phyloP scores from a whole-genome alignment of 2,797 vertebrate species.

The Hoplostethus atlanticus region DNA sequence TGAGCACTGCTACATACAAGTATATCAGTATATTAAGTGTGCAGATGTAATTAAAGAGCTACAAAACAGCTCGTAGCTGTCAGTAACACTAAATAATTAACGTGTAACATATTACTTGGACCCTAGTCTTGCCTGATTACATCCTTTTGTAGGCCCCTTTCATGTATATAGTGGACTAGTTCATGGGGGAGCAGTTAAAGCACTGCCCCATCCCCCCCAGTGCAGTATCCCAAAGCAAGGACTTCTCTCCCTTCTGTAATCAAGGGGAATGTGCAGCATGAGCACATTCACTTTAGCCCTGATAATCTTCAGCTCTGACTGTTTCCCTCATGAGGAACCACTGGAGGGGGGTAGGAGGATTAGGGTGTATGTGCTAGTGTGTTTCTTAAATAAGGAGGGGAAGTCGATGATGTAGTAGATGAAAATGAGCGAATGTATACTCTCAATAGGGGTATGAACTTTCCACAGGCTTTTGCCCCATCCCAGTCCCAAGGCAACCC shows the following conservation, averaged over 20 bases:
- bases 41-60: conserved; percentile 10
- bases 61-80: conserved; percentile 40
- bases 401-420: conserved; percentile 10
- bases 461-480: conserved; percentile 28
- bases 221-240: conserved; percentile 46
- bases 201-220: conserved; percentile 49
- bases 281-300: conserved; percentile 65
- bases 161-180: conserved; percentile 45
- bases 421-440: conserved; percentile 29
- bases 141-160: conserved; percentile 51
- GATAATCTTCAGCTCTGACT: conserved; percentile 65
- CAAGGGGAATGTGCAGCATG: conserved; percentile 70
- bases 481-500: conserved; percentile 31
- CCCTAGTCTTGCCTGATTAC: conserved; percentile 57
- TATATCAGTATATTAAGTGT: conserved; percentile 3
- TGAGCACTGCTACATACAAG: neutral
- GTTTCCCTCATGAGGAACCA: conserved; percentile 43
- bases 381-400: conserved; percentile 35
- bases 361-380: conserved; percentile 11
- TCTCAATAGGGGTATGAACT: conserved; percentile 43
- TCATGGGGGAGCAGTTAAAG: conserved; percentile 62
- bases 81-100: conserved; percentile 66
- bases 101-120: conserved; percentile 54
- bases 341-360: conserved; percentile 15
- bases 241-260: conserved; percentile 59